Base-by-base conservation (phyloP, 2,113 vertebrate species). In the Labeo rohita region DNA sequence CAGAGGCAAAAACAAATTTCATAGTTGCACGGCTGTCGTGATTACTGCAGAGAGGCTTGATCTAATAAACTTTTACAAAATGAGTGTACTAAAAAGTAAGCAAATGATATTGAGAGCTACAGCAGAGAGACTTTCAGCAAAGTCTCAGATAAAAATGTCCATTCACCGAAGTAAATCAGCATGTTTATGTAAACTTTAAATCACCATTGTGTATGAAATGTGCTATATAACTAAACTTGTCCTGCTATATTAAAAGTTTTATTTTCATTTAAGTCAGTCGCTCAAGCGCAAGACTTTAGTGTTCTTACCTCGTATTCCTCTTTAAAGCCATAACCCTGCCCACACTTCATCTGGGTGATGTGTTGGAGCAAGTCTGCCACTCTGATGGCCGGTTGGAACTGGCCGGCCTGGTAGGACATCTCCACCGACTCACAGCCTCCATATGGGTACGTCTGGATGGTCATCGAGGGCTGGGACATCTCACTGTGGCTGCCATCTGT, bases 331-430 rank as follows among this genome's bases (percentile, higher is more conserved):
- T 99, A 99, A 83, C 97, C 97, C 91, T 99, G 97, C 56, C 97
- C 97, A 90, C 97, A 95, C 89, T 99, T 99, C 98, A 99, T 99
- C 96, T 99, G 98, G 16, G 97, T 99, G 95, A 99, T 99, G 94
- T 99, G 98, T 85, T 99, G 98, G n/a, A 99, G 94, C 70, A 99
- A 95, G 92, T 99, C 98, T 0, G 98, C 98, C 49, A 99, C 98
- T 1, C 98, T 95, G 88, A 99, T 99, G 83, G 98, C 98, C 0
- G 98, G 98, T 91, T 99, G 98, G 90, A 99, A 96, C 94, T 99
- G 97, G 1, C 97, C 97, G 0, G 97, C 93, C 76, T 98, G 96
- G 90, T 99, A 99, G 91, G 97, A 97, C 95, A 99, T 96, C 91
- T 99, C 98, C 93, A 99, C 96, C 0, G 98, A 97, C 93, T 99